Base-by-base conservation (phyloP, 2,797 vertebrate species). In the Sylvia borin region DNA sequence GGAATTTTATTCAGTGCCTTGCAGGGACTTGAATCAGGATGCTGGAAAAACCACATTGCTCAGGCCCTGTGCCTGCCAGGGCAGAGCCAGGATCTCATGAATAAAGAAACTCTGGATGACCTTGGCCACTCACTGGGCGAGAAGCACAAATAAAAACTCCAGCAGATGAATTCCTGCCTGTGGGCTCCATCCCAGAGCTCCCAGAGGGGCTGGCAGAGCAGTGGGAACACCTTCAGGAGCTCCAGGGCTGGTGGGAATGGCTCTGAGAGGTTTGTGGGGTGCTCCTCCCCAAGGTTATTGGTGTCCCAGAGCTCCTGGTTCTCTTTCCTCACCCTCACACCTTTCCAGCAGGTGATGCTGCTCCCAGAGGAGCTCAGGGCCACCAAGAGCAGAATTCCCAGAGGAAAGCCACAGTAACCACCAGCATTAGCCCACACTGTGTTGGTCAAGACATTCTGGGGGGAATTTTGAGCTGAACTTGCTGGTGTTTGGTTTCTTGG, bases 231-330 rank as follows among this genome's bases (percentile, higher is more conserved):
- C 43, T 31, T 9, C 31, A 48, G 62, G 42, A 7, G 0, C 36
- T 22, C 34, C 12, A 29, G 34, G 34, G 51, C 38, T 61, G 73
- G 3, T 26, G 48, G 73, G 38, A 42, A 40, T 16, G 13, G 14
- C 32, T 38, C 18, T 8, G 17, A 12, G 66, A 16, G 6, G 7
- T 9, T 38, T 18, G 20, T 3, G 31, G 4, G 6, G 34, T 42
- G 25, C 43, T 76, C 0, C 0, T 75, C 40, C 38, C 36, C 7
- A 3, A 18, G 53, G 11, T n/a, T n/a, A 2, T 3, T 32, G 10
- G 7, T 50, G 26, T 31, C 72, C 2, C 14, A 10, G 1, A 64
- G 42, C 80, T 71, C 47, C 43, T 67, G 60, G 3, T 9, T 38
- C 8, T 18, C 32, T 21, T 21, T 47, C 5, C 34, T 20, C 21